These are phyloP conservation scores for Acyrthosiphon pisum DNA, from an alignment of 1,140 invertebrate species.

Conservation along the genomic window DNA sequence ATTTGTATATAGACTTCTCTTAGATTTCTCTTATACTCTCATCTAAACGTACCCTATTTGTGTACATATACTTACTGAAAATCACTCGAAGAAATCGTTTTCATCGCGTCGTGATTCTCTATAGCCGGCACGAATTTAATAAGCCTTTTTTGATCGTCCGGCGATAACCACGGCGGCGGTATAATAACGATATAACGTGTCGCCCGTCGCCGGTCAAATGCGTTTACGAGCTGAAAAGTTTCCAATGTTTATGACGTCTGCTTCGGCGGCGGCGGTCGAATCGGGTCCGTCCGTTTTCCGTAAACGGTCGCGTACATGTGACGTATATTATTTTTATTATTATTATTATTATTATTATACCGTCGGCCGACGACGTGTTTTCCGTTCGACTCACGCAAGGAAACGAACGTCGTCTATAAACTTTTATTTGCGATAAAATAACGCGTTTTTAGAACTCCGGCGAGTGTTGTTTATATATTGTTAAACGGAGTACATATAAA, in stretches of 20 bases:
- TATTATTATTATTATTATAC: constrained; percentile 9
- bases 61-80: background rate
- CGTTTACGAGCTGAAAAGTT: constrained; percentile 5
- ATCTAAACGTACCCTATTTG: background rate
- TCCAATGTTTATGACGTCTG: constrained; percentile 1
- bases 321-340: background rate
- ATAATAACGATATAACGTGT: background rate
- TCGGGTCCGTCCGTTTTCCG: background rate
- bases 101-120: background rate
- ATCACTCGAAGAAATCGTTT: background rate
- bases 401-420: constrained; percentile 1
- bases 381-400: background rate
- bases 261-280: background rate
- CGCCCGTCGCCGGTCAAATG: background rate
- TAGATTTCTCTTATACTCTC: background rate
- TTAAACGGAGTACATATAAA: background rate
- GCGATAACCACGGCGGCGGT: background rate
- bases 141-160: background rate
- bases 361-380: background rate
- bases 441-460: background rate
- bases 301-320: background rate
- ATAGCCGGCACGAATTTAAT: background rate
- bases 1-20: background rate
- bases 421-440: background rate
- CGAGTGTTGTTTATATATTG: background rate